Evolutionary conservation across 2,888 invertebrate species (phyloP), one percentile per base, ranked within the genome.

Genomic region (Cremastinae sp.): DNA sequence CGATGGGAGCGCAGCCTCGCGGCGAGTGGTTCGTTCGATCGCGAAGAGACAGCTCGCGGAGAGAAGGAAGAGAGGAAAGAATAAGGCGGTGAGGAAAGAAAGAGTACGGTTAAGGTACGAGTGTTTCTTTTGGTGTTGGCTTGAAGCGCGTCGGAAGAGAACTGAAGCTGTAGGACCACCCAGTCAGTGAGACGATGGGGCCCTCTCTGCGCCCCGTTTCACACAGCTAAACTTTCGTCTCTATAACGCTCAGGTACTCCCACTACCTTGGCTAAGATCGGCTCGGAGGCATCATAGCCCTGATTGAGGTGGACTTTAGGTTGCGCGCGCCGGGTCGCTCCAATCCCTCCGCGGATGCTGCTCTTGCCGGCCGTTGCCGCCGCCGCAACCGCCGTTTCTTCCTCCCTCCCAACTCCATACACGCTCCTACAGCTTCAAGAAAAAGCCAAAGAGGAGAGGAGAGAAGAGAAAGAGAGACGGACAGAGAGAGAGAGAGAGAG

Each of bases 101-200:
- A 28, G 28, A 28, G 80, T 80, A 80, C 83, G 83, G 84, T 82
- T 80, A 69, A 75, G 74, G 75, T 68, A 75, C 41, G 37, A 55
- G 55, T 74, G 76, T 77, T 70, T 70, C 62, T 74, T 81, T 82
- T 82, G 85, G 87, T 88, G 88, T 87, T 86, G 86, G 85, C 88
- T 85, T 86, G 87, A 87, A 85, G 87, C 89, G 89, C 89, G 89
- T 88, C 89, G 86, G 86, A 87, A 87, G 86, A 88, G 88, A 89
- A 89, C 89, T 89, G 89, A 89, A 87, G 88, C 88, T 85, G 89
- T 88, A 86, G 89, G 89, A 89, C 89, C 89, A 89, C 89, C 89
- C 89, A 89, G 89, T 87, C 89, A 88, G 89, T 79, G 85, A 62
- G 70, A 62, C 70, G 51, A 86, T 83, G 86, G 84, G 85, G 82